Percentiles rank a stretch among this genome's conserved stretches.
Conservation (phyloP, 2,113 vertebrate species). For the Aptenodytes patagonicus region DNA sequence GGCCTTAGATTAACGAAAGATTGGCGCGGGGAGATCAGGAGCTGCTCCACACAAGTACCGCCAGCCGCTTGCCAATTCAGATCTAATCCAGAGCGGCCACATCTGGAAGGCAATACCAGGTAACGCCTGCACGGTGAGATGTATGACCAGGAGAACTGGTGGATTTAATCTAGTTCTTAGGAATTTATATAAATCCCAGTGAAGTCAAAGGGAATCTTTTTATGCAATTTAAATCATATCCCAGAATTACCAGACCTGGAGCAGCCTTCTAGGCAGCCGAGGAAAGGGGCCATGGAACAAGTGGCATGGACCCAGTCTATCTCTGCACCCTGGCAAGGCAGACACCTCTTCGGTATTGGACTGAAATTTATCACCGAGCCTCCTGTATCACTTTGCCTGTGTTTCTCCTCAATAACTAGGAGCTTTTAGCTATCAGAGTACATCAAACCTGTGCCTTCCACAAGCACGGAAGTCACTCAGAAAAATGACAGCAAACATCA, state of each 20-base stretch:
- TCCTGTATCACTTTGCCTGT: background rate
- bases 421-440: background rate
- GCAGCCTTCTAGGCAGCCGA: background rate
- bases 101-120: background rate
- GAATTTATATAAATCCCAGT: background rate
- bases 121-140: background rate
- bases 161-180: background rate
- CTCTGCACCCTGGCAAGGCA: background rate
- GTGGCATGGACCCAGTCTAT: background rate
- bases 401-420: slow-evolving; percentile 11
- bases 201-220: background rate
- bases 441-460: background rate
- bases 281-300: background rate
- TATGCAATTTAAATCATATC: background rate
- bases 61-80: background rate
- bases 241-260: background rate
- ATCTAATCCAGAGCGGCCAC: background rate
- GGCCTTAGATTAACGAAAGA: background rate
- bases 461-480: background rate
- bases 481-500: background rate
- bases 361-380: background rate
- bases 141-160: background rate
- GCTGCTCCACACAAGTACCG: background rate
- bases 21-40: background rate
- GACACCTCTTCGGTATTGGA: background rate